phyloP scores from a whole-genome alignment of 1,140 invertebrate genomes.

The Dreissena rostriformis region DNA sequence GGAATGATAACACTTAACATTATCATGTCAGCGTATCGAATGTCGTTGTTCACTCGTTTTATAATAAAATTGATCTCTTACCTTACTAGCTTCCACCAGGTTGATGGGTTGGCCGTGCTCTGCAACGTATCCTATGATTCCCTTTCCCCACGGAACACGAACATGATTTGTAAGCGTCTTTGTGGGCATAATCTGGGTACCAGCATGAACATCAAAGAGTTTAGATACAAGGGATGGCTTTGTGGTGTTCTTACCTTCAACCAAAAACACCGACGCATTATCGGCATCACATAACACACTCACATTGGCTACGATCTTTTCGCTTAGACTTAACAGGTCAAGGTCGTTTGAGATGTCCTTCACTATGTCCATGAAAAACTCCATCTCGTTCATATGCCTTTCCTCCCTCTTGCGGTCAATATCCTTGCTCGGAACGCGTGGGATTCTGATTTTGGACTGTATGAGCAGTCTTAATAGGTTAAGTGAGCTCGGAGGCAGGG shows the following conservation, averaged over 20 bases:
- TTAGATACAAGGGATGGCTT: slow-evolving; percentile 91
- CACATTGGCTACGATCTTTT: slow-evolving; percentile 98
- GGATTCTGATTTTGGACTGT: slow-evolving; percentile 72
- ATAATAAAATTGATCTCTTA: slow-evolving; percentile 83
- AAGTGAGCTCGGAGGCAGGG: slow-evolving; percentile 72
- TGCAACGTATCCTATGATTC: slow-evolving; percentile 96
- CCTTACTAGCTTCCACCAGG: slow-evolving; percentile 96
- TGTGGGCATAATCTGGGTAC: slow-evolving; percentile 88
- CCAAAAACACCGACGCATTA: slow-evolving; percentile 93
- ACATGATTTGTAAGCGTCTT: slow-evolving; percentile 78
- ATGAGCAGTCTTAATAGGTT: slow-evolving; percentile 74
- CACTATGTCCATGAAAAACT: slow-evolving; percentile 97
- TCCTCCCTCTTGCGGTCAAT: slow-evolving; percentile 73
- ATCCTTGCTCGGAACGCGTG: slow-evolving; percentile 75
- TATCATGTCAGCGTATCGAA: too few relatives aligned
- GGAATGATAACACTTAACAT: too few relatives aligned
- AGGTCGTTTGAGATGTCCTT: slow-evolving; percentile 98
- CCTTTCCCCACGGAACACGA: slow-evolving; percentile 86
- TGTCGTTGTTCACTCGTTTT: too few relatives aligned
- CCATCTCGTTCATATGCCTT: slow-evolving; percentile 92
- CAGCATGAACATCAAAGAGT: slow-evolving; percentile 92
- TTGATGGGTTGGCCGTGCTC: slow-evolving; percentile 95
- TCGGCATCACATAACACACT: slow-evolving; percentile 95
- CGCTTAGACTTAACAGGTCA: slow-evolving; percentile 94
- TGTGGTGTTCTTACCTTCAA: slow-evolving; percentile 86